Percentiles rank a stretch among this genome's conserved stretches.
phyloP scores from a whole-genome alignment of 2,113 vertebrate genomes.

The Otis tarda region DNA sequence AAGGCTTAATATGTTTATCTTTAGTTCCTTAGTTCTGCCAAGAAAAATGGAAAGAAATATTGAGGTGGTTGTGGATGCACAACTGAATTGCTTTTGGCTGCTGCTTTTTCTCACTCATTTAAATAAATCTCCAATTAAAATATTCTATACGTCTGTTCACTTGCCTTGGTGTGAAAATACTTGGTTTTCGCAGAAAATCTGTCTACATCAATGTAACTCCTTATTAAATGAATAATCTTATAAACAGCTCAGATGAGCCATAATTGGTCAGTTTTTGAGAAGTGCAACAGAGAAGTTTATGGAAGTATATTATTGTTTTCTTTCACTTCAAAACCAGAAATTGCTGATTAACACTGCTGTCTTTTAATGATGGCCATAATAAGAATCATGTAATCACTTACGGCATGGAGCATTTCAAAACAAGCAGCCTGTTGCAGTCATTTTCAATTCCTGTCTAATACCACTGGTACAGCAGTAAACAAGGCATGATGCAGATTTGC shows the following conservation, averaged over 20 bases:
- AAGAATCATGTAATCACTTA: background rate
- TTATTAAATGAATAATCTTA: background rate
- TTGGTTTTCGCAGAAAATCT: background rate
- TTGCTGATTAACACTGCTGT: background rate
- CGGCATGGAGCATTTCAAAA: background rate
- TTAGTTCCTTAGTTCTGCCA: background rate
- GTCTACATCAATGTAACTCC: background rate
- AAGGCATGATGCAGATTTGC: constrained; percentile 45
- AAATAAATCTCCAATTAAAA: background rate
- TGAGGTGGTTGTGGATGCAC: background rate
- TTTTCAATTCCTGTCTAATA: constrained; percentile 23
- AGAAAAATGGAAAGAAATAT: background rate
- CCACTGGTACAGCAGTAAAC: constrained; percentile 39
- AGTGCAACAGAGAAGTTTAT: background rate
- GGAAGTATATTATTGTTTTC: background rate
- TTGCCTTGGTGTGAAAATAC: background rate
- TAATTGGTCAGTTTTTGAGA: background rate
- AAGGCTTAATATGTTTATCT: background rate
- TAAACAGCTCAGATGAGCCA: background rate
- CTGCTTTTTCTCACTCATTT: background rate
- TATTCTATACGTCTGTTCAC: background rate
- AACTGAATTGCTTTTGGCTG: background rate
- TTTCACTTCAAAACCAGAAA: background rate
- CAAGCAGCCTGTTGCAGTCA: constrained; percentile 17
- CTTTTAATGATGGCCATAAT: background rate